Evolutionary conservation across 2,113 vertebrate genomes (phyloP).

Genomic region (Camarhynchus parvulus): DNA sequence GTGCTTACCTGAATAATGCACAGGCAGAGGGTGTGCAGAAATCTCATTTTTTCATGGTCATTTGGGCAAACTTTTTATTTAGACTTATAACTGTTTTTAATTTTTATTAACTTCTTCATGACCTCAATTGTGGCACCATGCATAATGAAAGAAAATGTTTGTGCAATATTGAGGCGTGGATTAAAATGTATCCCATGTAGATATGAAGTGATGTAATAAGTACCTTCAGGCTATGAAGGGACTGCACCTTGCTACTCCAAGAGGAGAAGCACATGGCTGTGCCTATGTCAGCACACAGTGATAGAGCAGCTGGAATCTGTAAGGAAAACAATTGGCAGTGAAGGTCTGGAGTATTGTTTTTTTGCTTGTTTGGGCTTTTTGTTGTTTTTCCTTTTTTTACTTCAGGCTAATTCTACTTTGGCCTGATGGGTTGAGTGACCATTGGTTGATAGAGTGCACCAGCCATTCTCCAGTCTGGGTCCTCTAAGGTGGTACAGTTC

Average conservation of each 20-base stretch:
- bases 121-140: neutral
- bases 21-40: neutral
- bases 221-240: neutral
- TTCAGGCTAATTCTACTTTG: neutral
- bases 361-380: neutral
- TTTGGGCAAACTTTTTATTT: neutral
- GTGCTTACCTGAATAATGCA: neutral
- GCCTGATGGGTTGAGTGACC: neutral
- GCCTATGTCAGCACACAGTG: neutral
- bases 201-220: neutral
- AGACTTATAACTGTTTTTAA: neutral
- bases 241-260: neutral
- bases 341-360: neutral
- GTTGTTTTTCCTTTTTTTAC: neutral
- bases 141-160: neutral
- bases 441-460: neutral
- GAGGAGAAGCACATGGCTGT: neutral
- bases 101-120: neutral
- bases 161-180: neutral
- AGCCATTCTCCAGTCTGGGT: neutral
- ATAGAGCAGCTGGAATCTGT: neutral
- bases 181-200: neutral
- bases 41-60: neutral
- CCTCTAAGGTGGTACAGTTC: neutral
- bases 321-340: neutral